Percentiles rank a stretch among this genome's conserved stretches.
Conservation (phyloP, 2,113 vertebrate species). For the Ondatra zibethicus region DNA sequence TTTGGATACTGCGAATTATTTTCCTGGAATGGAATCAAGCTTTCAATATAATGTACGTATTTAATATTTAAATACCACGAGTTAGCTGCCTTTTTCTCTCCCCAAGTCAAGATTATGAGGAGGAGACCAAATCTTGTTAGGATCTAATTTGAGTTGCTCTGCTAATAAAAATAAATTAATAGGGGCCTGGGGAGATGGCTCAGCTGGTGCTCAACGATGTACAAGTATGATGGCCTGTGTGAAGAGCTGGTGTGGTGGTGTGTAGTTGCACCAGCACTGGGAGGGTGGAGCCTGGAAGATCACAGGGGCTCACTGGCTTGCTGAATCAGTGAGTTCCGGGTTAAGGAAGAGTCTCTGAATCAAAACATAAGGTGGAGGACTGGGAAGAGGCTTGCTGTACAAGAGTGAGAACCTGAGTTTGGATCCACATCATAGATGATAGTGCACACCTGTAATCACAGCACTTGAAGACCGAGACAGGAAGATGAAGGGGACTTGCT, state of each 20-base stretch:
- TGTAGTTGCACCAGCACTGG: background rate
- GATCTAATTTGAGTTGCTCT: conserved; percentile 83
- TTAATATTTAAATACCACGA: conserved; percentile 82
- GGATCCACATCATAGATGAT: background rate
- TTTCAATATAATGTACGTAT: conserved; percentile 76
- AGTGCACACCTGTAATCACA: background rate
- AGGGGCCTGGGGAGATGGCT: background rate
- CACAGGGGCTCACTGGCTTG: no score
- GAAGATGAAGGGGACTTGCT: background rate
- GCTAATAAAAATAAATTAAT: conserved; percentile 84
- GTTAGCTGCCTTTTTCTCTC: conserved; percentile 79
- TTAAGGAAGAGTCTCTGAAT: background rate
- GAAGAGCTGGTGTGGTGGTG: background rate
- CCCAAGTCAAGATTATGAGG: conserved; percentile 82
- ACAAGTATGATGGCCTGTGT: background rate
- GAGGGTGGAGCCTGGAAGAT: no score
- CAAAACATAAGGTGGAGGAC: no score
- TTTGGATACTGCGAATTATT: conserved; percentile 43
- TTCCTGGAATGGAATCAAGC: conserved; percentile 70
- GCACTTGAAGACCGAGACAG: background rate
- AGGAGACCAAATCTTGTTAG: conserved; percentile 81
- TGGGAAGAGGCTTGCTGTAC: background rate
- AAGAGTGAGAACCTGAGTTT: background rate
- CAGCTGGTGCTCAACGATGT: background rate
- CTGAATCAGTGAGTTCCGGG: background rate